Base-by-base conservation (phyloP, 2,113 vertebrate species). In the Conger conger region DNA sequence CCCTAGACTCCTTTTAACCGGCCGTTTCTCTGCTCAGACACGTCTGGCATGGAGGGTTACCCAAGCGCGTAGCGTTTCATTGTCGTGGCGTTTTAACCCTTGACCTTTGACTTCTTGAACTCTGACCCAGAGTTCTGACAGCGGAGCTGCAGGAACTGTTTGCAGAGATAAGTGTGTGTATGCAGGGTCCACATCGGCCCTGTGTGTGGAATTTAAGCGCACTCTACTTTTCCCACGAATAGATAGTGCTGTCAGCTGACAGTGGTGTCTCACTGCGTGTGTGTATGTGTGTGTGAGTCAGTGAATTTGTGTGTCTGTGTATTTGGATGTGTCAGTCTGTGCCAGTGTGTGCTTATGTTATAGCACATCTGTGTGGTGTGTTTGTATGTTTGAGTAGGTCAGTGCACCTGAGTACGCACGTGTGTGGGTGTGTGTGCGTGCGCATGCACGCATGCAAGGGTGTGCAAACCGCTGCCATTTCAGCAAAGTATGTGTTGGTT, bases 211-310 rank as follows among this genome's bases (percentile, higher is more conserved):
- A n/a, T 60, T 68, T 82, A 54, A 27, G 18, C 37, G 40, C 35
- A 82, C 11, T 83, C 76, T 83, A 50, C n/a, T 30, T 76, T 54
- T 53, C 23, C 68, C 40, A 53, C 77, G 68, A 36, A 54, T 63
- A 23, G 27, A 8, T 8, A n/a, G n/a, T 11, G 27, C 68, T 33
- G 11, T 73, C 68, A 0, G 27, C 11, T 73, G 30, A 33, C 27
- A 33, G 68, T 33, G 3, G 2, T 73, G 1, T 33, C n/a, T 30
- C 30, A n/a, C 23, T 81, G 20, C n/a, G 17, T 80, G 38, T 30
- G 20, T 45, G 79, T 80, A 23, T 80, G 79, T 50, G 38, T 80
- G 37, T 80, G 36, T n/a, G 18, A 15, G 20, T n/a, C 18, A 0
- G 3, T 27, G 9, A n/a, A 5, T 80, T 38, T 79, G 35, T 38